phyloP scores from a whole-genome alignment of 2,797 vertebrate species.

The Graptemys geographica region DNA sequence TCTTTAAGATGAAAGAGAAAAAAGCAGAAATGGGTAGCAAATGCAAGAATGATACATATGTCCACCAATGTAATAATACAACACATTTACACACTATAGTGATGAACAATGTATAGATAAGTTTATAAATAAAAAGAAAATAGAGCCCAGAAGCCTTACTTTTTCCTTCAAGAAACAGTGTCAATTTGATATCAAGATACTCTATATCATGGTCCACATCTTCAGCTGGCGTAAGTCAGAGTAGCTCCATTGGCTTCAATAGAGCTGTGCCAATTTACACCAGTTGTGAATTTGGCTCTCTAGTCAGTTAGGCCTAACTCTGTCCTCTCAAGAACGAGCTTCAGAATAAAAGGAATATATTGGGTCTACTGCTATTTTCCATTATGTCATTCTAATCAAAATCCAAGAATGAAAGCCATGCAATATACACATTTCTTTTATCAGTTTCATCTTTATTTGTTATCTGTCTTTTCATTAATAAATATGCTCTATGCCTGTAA shows the following conservation, averaged over 20 bases:
- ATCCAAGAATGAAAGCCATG: not conserved
- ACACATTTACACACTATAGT: not conserved
- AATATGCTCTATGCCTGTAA: not conserved
- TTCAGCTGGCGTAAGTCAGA: not conserved
- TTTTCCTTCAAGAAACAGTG: not conserved
- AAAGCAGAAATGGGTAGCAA: not conserved
- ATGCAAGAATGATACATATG: not conserved
- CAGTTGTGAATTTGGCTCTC: not conserved
- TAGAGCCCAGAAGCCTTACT: not conserved
- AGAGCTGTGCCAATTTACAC: not conserved
- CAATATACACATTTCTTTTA: not conserved
- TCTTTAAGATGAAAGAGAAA: not conserved
- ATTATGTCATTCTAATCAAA: not conserved
- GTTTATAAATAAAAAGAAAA: not conserved
- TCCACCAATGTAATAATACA: not conserved
- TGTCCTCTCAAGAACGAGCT: not conserved
- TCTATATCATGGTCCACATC: not conserved
- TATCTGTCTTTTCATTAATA: not conserved
- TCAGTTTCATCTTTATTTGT: not conserved
- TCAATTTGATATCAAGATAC: not conserved
- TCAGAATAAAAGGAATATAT: not conserved
- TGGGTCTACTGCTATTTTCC: not conserved
- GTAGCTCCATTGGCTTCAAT: not conserved
- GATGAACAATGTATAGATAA: not conserved
- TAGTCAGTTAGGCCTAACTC: not conserved